Base-by-base conservation (phyloP, 2,888 invertebrate genomes). In the Taenaris catops region DNA sequence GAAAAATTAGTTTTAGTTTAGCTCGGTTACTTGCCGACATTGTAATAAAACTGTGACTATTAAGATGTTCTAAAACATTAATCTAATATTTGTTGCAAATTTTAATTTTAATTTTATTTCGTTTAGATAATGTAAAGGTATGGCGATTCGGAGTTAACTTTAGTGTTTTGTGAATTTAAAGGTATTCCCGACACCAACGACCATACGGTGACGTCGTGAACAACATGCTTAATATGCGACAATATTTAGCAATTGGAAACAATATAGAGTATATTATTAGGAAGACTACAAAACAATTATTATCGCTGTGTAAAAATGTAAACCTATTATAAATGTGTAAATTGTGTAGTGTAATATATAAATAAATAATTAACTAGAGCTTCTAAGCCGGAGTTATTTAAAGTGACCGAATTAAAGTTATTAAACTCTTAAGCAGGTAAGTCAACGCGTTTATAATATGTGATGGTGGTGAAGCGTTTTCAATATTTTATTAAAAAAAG, bases 221-320 rank as follows among this genome's bases (percentile, higher is more conserved):
- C 50, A 63, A 72, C 58, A 74, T 74, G 79, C 81, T 80, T 81
- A 72, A 74, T 76, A 78, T 71, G 78, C 78, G 86, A 86, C 86
- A 86, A 84, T 86, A 86, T 86, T 76, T 84, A 86, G 83, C 81
- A 66, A 74, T 79, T 63, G 73, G 75, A 74, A 61, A 73, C 65
- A 76, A 78, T 75, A 79, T 81, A 83, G 74, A 79, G 57, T 84
- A 80, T 81, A 74, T 75, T 66, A 69, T 63, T 63, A 72, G 63
- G 70, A 76, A 75, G 74, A 80, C 75, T 79, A 79, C 79, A 78
- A 78, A 79, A 72, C 70, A 71, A 80, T 79, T 80, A 81, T 79
- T 73, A 80, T 78, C 71, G 81, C 79, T 80, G 79, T 86, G 81
- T 86, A 86, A 83, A 84, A 83, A 81, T 83, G 81, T 81, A 83